Conservation (phyloP, 1,140 invertebrate genomes). For the Heliconius congener region DNA sequence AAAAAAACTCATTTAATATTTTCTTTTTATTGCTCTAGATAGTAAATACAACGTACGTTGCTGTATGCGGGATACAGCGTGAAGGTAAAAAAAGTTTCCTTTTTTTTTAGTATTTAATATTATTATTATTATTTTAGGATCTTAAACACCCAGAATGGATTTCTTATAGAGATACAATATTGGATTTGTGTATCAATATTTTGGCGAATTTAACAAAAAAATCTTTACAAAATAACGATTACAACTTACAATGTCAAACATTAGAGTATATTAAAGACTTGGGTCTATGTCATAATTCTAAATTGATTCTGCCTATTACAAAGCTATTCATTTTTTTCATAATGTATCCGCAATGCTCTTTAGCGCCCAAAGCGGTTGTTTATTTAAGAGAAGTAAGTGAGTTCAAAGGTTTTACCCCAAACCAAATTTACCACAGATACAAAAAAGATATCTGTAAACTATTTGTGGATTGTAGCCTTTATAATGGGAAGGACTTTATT, state of each 20-base stretch:
- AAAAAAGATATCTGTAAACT: slow-evolving; percentile 85
- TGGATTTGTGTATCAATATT: slow-evolving; percentile 79
- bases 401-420: slow-evolving; percentile 81
- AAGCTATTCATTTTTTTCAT: slow-evolving; percentile 85
- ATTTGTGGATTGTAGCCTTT: slow-evolving; percentile 82
- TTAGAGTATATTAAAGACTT: slow-evolving; percentile 82
- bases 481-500: slow-evolving; percentile 78
- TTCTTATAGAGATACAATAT: slow-evolving; percentile 73
- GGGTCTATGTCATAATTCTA: slow-evolving; percentile 66
- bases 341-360: slow-evolving; percentile 83
- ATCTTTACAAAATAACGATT: slow-evolving; percentile 80
- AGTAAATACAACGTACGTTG: too few species aligned
- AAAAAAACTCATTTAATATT: too few species aligned
- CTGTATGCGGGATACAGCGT: neutral
- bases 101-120: neutral
- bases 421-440: slow-evolving; percentile 85
- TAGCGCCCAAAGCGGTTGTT: slow-evolving; percentile 83
- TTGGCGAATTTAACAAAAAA: slow-evolving; percentile 77
- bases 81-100: neutral
- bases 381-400: slow-evolving; percentile 84
- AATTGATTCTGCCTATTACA: slow-evolving; percentile 81
- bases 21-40: too few species aligned
- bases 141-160: slow-evolving; percentile 53
- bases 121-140: slow-evolving; percentile 51
- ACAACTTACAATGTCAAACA: slow-evolving; percentile 79